Evolutionary conservation across 2,888 invertebrate species (phyloP), one percentile per base, ranked within the genome.

Genomic region (Caenorhabditis parvicauda): DNA sequence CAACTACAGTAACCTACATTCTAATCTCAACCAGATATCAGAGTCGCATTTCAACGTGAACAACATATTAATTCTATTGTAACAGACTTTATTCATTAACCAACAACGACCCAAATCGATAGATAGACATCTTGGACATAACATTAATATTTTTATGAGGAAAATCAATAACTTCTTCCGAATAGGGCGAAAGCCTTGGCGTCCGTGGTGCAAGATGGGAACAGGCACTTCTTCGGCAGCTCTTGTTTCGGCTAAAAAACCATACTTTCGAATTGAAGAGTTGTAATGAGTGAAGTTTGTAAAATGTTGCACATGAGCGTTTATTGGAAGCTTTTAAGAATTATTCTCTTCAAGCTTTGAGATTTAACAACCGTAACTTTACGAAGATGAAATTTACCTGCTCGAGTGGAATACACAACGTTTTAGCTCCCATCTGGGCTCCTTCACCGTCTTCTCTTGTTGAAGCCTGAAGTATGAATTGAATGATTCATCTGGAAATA

Each of bases 321-420:
- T n/a, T n/a, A n/a, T n/a, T n/a, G n/a, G 14, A 4, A 19, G 14
- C 12, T n/a, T 24, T 19, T 24, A 4, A 14, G 5, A 4, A 42
- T 32, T 32, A 32, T 32, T 12, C 9, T 12, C n/a, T 32, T 9
- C 35, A 32, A 9, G n/a, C 9, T 14, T 14, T 32, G 9, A 12
- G 9, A 9, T 9, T 9, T 32, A n/a, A 32, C n/a, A 32, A 32
- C 35, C 9, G 35, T 32, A 32, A 12, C n/a, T 32, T 12, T 32
- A 32, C n/a, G 35, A 9, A 9, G 35, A 45, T 45, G 1, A 81
- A 72, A 19, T 66, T 58, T 0, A 90, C 89, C 79, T 92, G 96
- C 46, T 90, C 87, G 82, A 95, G 90, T 2, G 98, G 98, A 79
- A 96, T 91, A 82, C 98, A 99, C n/a, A 99, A 86, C 7, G 92